These are phyloP conservation scores for Ictalurus punctatus DNA, from an alignment of 2,113 vertebrate species.

Conservation along the genomic window DNA sequence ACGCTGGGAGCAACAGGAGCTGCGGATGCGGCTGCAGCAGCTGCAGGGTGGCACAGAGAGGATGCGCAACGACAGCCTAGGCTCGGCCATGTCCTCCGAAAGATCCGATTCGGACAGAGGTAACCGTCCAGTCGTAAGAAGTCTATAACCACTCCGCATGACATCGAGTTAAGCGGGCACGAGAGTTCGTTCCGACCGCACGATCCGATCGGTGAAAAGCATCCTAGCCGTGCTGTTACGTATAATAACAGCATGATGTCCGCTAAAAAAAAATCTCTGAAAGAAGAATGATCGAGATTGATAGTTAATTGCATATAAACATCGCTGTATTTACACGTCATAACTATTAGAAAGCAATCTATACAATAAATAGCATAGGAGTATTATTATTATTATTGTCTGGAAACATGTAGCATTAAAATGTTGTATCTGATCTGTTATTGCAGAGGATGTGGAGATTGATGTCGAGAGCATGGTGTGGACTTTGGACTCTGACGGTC, in stretches of 20 bases:
- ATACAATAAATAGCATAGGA: background rate
- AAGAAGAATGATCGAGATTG: no score
- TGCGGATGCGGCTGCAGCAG: slow-evolving; percentile 77
- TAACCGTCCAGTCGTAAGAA: slow-evolving; percentile 42
- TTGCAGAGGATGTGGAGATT: slow-evolving; percentile 87
- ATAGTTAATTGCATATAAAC: background rate
- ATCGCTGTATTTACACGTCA: background rate
- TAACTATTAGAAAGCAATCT: background rate
- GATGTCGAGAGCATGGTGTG: slow-evolving; percentile 84
- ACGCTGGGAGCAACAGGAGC: slow-evolving; percentile 78
- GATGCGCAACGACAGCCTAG: slow-evolving; percentile 81
- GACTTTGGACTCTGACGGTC: slow-evolving; percentile 73
- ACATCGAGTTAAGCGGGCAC: background rate
- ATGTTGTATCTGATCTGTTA: background rate
- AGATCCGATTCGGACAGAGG: slow-evolving; percentile 85
- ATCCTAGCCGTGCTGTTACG: background rate
- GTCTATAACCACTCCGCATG: background rate
- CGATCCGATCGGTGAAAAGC: background rate
- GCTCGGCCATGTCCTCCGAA: slow-evolving; percentile 84
- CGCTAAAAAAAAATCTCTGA: background rate
- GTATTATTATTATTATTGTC: background rate
- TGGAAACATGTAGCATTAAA: background rate
- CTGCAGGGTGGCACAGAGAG: slow-evolving; percentile 76
- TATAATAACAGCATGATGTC: background rate
- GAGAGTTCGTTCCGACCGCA: background rate